These are phyloP conservation scores for Ornithorhynchus anatinus DNA, from an alignment of 2,113 vertebrate species.

Conservation along the genomic window DNA sequence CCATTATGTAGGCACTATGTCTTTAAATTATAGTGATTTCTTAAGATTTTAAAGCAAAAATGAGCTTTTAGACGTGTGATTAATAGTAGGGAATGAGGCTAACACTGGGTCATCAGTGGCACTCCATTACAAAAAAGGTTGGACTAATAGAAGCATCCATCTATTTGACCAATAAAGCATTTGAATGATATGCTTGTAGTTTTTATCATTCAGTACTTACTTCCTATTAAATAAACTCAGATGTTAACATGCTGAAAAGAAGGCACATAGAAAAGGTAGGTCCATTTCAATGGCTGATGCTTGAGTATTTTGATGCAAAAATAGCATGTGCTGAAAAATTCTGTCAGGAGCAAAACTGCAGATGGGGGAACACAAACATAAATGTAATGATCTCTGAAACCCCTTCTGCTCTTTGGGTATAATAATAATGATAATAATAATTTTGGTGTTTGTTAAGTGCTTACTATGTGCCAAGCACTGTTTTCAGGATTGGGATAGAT, in stretches of 20 bases:
- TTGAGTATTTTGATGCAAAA: conserved; percentile 14
- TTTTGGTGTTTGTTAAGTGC: no score
- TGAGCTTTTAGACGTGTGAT: conserved; percentile 81
- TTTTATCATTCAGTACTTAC: conserved; percentile 66
- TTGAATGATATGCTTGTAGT: conserved; percentile 74
- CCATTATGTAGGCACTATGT: conserved; percentile 78
- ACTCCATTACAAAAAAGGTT: conserved; percentile 82
- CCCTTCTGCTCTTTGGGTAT: no score
- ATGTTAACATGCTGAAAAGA: conserved; percentile 63
- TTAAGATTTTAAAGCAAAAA: conserved; percentile 85
- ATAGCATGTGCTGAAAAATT: no score
- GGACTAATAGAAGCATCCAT: conserved; percentile 81
- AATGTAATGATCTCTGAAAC: no score
- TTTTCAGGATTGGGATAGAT: no score
- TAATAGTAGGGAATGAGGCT: conserved; percentile 79
- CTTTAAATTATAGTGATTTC: conserved; percentile 83
- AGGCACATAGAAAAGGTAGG: conserved; percentile 40
- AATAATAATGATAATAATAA: no score
- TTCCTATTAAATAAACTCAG: conserved; percentile 72
- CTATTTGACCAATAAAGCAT: conserved; percentile 80
- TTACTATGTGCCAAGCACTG: no score
- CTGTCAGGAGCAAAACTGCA: no score
- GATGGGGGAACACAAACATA: no score
- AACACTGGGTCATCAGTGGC: conserved; percentile 79
- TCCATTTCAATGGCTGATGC: neutral